Base-by-base conservation (phyloP, 2,113 vertebrate genomes). In the Tachysurus vachellii region DNA sequence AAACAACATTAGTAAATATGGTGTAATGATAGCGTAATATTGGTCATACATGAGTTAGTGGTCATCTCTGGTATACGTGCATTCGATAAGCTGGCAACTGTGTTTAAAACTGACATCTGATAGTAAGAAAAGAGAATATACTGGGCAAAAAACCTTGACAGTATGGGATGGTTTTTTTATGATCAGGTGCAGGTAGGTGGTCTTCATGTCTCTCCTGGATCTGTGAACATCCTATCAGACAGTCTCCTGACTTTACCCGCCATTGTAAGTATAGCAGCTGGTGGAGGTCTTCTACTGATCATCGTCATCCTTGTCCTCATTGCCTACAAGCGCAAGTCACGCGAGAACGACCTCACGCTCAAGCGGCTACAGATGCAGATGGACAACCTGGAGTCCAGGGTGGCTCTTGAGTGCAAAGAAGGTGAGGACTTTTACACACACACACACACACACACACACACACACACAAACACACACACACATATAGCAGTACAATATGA, bases 341-440 rank as follows among this genome's bases (percentile, higher is more conserved):
- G 98, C 0, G 98, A 99, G 87, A 99, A 99, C 0, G 98, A 99
- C 94, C 97, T 99, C 88, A 99, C 98, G 2, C 95, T 99, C 87
- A 99, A 99, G 93, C 94, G 98, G 85, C 93, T 99, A 89, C 98
- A 99, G 91, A 99, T 99, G 98, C 98, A 99, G 92, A 99, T 99
- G 98, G 98, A 99, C 96, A 99, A 99, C 89, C 94, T 99, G 91
- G 98, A 99, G 92, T 99, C 98, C 1, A 95, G 98, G 0, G 98
- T 99, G 54, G 98, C 98, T 26, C 94, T 99, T 59, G 98, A 99
- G 93, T 99, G 98, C 93, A 99, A 99, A 90, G 98, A 99, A 93
- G 98, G 98, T 99, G 28, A 82, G 92, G 42, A 36, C 10, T 54
- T 13, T 0, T 1, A 12, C 4, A 68, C 57, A 47, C 36, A 61